Percentiles rank a stretch among this genome's conserved stretches.
These are phyloP conservation scores for Coregonus clupeaformis DNA, from an alignment of 2,113 vertebrate genomes.

Conservation along the genomic window DNA sequence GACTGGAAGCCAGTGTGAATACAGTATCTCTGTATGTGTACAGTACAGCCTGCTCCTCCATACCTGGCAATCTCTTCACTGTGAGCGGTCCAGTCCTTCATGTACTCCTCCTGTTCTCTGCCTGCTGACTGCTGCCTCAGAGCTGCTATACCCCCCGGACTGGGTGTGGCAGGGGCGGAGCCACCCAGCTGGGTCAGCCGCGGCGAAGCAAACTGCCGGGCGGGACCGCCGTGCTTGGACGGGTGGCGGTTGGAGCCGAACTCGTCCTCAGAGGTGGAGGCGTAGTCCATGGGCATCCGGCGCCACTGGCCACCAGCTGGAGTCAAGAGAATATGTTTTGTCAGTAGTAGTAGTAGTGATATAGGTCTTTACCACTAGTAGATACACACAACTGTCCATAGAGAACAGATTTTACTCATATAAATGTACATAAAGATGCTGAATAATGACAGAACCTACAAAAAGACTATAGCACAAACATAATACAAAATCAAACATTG, in stretches of 20 bases:
- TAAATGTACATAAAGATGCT: too few relatives aligned
- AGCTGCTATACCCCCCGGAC: slow-evolving; percentile 64
- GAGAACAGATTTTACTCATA: too few relatives aligned
- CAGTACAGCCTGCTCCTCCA: slow-evolving; percentile 16
- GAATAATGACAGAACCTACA: background rate
- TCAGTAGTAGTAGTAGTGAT: background rate
- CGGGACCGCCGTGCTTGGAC: slow-evolving; percentile 81
- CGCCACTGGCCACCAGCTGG: slow-evolving; percentile 85
- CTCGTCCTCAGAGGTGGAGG: slow-evolving; percentile 98
- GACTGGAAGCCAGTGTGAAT: too few relatives aligned
- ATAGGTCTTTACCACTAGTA: background rate
- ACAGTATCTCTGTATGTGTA: background rate
- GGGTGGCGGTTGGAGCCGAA: slow-evolving; percentile 95
- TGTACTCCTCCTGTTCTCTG: slow-evolving; percentile 95
- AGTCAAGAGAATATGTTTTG: background rate
- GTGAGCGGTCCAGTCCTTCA: slow-evolving; percentile 96
- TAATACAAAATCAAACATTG: background rate
- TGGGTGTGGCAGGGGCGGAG: slow-evolving; percentile 72
- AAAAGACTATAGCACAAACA: background rate
- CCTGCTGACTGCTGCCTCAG: slow-evolving; percentile 81
- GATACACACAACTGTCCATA: too few relatives aligned
- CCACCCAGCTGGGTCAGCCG: slow-evolving; percentile 85
- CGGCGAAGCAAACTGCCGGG: slow-evolving; percentile 82
- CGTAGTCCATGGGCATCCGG: slow-evolving; percentile 92
- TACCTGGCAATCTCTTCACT: slow-evolving; percentile 97